phyloP scores from a whole-genome alignment of 2,888 invertebrate genomes.

The Epiblema foenella region DNA sequence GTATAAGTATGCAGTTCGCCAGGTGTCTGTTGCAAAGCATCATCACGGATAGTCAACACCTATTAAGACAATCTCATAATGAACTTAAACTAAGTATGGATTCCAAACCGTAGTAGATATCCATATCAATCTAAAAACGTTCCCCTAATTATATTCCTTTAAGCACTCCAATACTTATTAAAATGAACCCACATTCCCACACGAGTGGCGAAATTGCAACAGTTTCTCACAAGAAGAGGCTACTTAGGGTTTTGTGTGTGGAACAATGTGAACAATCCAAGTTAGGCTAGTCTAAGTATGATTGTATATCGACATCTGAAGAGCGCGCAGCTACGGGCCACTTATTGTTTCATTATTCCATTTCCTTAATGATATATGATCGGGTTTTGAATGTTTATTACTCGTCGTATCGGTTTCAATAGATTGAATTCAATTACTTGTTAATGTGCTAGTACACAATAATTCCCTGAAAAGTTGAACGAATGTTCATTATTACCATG shows the following conservation, averaged over 20 bases:
- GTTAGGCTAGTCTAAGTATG: constrained; percentile 63
- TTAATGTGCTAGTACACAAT: not conserved
- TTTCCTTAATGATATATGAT: constrained; percentile 65
- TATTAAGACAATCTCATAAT: constrained; percentile 2
- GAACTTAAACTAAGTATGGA: constrained; percentile 9
- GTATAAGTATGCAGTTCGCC: too few relatives aligned
- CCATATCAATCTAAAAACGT: constrained; percentile 22
- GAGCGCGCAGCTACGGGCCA: constrained; percentile 62
- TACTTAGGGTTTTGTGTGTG: constrained; percentile 66
- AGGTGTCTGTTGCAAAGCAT: not conserved
- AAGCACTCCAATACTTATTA: constrained; percentile 43
- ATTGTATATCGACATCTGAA: constrained; percentile 59
- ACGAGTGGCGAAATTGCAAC: constrained; percentile 61
- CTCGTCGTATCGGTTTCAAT: not conserved
- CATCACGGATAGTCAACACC: not conserved
- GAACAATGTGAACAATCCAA: constrained; percentile 74
- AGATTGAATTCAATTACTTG: constrained; percentile 6
- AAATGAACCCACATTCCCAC: constrained; percentile 73
- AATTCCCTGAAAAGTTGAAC: not conserved
- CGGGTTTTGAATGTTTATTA: constrained; percentile 51
- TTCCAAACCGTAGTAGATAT: constrained; percentile 9
- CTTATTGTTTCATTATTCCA: constrained; percentile 58
- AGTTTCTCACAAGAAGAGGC: constrained; percentile 75
- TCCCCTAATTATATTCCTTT: constrained; percentile 42
- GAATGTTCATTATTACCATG: not conserved